Base-by-base conservation (phyloP, 2,113 vertebrate species). In the Triplophysa dalaica region DNA sequence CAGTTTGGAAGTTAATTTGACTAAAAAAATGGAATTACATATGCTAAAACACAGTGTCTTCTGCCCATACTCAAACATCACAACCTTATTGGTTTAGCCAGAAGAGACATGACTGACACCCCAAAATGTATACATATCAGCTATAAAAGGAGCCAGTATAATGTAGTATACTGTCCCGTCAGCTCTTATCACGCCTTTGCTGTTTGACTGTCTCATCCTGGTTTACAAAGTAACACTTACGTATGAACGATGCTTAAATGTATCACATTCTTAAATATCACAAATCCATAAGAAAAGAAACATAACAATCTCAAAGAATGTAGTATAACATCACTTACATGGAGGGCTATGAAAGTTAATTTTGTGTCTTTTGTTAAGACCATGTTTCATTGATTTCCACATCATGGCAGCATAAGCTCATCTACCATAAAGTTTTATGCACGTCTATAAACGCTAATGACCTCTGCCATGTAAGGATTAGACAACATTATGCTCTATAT, bases 401-500 rank as follows among this genome's bases (percentile, higher is more conserved):
- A 68, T 68, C 54, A 60, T 73, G 26, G 75, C 54, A 62, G 43
- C 68, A 67, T 54, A n/a, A 73, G 67, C 67, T 84, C 45, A 78
- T 65, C 33, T 63, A 38, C 52, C 60, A 77, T 81, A 64, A 78
- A 81, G 72, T 68, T 81, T 81, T 24, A 81, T 43, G 33, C 45
- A 19, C 43, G 62, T 74, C 52, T 56, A 78, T 84, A 81, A 81
- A 77, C 54, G 63, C 26, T 45, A 65, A 81, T 78, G 79, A 81
- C 79, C 83, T 78, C 70, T 67, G 69, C 68, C 63, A 21, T 78
- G 83, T 75, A 63, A 81, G 29, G 69, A 69, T 81, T 73, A 84
- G 79, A 84, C 56, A 50, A 52, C 79, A 70, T 81, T 81, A 81
- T 54, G 72, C 19, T 26, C 1, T 52, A 43, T 69, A 81, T 78